Evolutionary conservation across 2,113 vertebrate genomes (phyloP), one percentile per base, ranked within the genome.

Genomic region (Callipepla squamata): DNA sequence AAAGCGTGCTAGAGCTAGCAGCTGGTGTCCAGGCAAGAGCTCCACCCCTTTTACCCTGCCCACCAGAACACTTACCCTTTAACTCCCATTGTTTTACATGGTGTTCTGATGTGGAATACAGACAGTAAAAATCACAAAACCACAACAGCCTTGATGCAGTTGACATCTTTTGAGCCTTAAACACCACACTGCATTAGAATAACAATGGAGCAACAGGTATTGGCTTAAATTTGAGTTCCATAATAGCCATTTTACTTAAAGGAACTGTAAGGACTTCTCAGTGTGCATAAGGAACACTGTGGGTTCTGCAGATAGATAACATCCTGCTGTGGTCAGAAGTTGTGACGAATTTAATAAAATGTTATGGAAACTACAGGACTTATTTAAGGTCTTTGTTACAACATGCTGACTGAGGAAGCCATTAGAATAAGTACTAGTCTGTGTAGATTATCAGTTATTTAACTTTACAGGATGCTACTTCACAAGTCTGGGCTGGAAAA

Each of bases 131-230:
- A 40, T 40, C 40, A 40, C 40, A 40, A 40, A 40, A 40, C 40
- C 40, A 40, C 40, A 40, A 40, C 40, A 40, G 58, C 1, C 3
- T 26, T 63, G 23, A 68, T 68, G 16, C 1, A 1, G n/a, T 59
- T 55, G 25, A 6, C 8, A 34, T 19, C 1, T 65, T 68, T 79
- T 47, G 62, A 3, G 7, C 38, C 20, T 85, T 55, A 20, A 61
- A 0, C 45, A 12, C 4, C 23, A 1, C 19, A 32, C 21, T 45
- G 1, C 0, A n/a, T 59, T 48, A 67, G 45, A 9, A 78, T 36
- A 36, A 36, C 28, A 48, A 0, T 17, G 15, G 40, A 82, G 58
- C 3, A 70, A 32, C 3, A 65, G 10, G 67, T 22, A 55, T 1
- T 55, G 9, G 4, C 13, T 18, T 61, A 53, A 45, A 50, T 59